Base-by-base conservation (phyloP, 2,113 vertebrate species). In the Zingel zingel region DNA sequence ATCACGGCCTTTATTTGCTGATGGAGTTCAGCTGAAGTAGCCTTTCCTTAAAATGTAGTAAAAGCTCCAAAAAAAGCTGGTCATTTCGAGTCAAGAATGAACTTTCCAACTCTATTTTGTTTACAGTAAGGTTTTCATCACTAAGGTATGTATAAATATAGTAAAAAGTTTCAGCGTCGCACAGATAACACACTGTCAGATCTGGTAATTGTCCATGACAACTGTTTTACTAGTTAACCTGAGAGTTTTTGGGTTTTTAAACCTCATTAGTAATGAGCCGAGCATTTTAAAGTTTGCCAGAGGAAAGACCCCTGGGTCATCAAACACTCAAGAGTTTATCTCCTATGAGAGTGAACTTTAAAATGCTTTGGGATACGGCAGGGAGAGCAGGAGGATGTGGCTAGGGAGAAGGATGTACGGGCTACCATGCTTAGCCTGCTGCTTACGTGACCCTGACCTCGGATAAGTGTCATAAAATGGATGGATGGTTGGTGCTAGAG, bases 401-500 rank as follows among this genome's bases (percentile, higher is more conserved):
- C 43, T 39, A 7, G 9, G 6, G 14, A 63, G 6, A 30, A 72
- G 15, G 5, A 56, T 2, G 4, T 39, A 15, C 0, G 6, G 6
- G 19, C 53, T n/a, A 12, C 27, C 6, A 54, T 19, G 70, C 23
- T 43, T 6, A 76, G 21, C 48, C 39, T 27, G 13, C 23, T 5
- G 58, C 13, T 54, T 50, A 27, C 0, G 2, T 69, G 68, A 73
- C 73, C 48, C 5, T 7, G 21, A 64, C 33, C 23, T 73, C 3
- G 0, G 56, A 48, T 18, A n/a, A n/a, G 53, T 33, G 3, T 59
- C 72, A 43, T 79, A 65, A 87, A 87, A 69, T 6, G n/a, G 47
- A 79, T 75, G 66, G 21, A 39, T 0, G 27, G 47, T 67, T 72
- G 68, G 54, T 19, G 14, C 13, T 12, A 57, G 1, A 30, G 43